phyloP scores from a whole-genome alignment of 2,888 invertebrate genomes.

The Habrosyne pyritoides region DNA sequence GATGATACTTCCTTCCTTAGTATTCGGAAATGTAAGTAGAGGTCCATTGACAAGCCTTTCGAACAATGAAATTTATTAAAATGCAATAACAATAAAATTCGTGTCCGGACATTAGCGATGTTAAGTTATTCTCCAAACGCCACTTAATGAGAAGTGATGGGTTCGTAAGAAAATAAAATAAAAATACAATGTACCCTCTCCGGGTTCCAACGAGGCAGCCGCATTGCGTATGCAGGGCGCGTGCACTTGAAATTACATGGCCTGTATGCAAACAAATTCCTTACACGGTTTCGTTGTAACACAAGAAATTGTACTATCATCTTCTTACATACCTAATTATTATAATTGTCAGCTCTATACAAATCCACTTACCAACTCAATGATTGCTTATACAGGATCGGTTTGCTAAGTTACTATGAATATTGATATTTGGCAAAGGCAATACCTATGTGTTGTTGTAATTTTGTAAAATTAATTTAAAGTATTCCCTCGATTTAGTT shows the following conservation, averaged over 20 bases:
- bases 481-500: too few relatives aligned
- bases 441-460: too few relatives aligned
- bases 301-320: constrained; percentile 53
- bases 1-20: constrained; percentile 71
- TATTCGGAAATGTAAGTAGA: constrained; percentile 62
- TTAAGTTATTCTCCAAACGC: constrained; percentile 82
- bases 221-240: constrained; percentile 74
- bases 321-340: constrained; percentile 14
- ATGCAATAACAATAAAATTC: constrained; percentile 83
- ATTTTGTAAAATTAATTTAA: too few relatives aligned
- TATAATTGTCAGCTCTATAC: constrained; percentile 10
- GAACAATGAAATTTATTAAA: constrained; percentile 82
- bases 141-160: constrained; percentile 84
- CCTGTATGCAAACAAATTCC: constrained; percentile 74
- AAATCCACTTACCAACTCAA: neutral
- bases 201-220: constrained; percentile 56
- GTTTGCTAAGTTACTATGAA: neutral
- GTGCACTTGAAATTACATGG: constrained; percentile 73
- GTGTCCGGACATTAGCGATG: constrained; percentile 82
- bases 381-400: too few relatives aligned
- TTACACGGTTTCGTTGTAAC: constrained; percentile 46
- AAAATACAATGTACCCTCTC: constrained; percentile 72
- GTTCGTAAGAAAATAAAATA: constrained; percentile 80
- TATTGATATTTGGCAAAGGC: neutral
- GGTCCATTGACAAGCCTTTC: constrained; percentile 57